Evolutionary conservation across 2,113 vertebrate genomes (phyloP).

Genomic region (Ploceus nigricollis): DNA sequence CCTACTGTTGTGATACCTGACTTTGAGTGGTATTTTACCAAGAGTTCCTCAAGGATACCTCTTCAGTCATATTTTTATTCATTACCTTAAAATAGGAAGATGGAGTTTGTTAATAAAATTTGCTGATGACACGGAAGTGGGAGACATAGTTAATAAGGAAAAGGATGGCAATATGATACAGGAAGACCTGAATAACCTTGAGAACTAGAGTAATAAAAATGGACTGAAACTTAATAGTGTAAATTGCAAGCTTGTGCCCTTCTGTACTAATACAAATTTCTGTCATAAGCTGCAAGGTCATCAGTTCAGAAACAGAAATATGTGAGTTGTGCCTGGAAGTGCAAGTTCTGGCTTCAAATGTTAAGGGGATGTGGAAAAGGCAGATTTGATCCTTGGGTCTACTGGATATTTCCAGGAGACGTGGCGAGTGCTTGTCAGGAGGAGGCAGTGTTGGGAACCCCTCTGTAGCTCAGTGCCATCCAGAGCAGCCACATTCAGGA

Average conservation of each 20-base stretch:
- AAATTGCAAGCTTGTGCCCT: background rate
- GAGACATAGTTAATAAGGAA: conserved; percentile 21
- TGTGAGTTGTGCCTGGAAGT: background rate
- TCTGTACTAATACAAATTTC: conserved; percentile 35
- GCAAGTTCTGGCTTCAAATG: background rate
- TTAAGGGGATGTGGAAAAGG: background rate
- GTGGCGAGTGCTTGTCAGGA: accelerated
- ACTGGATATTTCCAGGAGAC: background rate
- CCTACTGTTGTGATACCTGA: background rate
- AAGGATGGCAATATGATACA: background rate
- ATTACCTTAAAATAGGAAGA: conserved; percentile 3
- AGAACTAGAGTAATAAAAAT: background rate
- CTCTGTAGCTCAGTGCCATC: background rate
- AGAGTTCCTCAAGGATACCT: background rate
- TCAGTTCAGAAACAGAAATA: background rate
- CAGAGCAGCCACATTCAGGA: background rate
- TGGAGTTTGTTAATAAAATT: conserved; percentile 22
- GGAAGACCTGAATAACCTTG: conserved; percentile 24
- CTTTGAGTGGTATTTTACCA: background rate
- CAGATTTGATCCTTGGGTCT: background rate
- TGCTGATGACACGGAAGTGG: background rate
- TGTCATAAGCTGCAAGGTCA: background rate
- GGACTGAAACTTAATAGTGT: conserved; percentile 14
- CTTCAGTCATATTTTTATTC: conserved; percentile 1
- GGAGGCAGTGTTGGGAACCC: background rate